Conservation (phyloP, 2,113 vertebrate species). For the Toxostoma redivivum region DNA sequence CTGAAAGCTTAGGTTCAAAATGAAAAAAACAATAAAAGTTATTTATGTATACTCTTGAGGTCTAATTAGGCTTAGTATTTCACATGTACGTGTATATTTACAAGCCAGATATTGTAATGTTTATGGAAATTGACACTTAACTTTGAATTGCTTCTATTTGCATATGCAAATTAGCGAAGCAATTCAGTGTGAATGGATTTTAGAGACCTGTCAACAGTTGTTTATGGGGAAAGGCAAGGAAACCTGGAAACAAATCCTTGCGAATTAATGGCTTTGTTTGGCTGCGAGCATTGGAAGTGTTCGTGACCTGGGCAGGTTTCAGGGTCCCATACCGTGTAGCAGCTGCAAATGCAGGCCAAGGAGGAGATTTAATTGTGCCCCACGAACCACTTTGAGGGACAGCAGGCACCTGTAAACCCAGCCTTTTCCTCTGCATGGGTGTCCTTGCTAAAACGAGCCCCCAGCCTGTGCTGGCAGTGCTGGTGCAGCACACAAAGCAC, state of each 20-base stretch:
- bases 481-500: background rate
- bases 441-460: background rate
- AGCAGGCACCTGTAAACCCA: background rate
- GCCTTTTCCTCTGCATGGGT: rapidly evolving
- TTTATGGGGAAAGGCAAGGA: background rate
- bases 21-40: conserved; percentile 7
- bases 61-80: conserved; percentile 59
- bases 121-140: conserved; percentile 67
- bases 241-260: background rate
- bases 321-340: rapidly evolving
- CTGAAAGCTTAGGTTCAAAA: conserved; percentile 44
- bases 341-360: background rate
- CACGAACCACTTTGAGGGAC: background rate
- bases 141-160: conserved; percentile 60
- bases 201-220: conserved; percentile 14
- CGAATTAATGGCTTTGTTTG: background rate
- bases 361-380: background rate
- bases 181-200: conserved; percentile 15
- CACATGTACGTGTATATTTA: background rate
- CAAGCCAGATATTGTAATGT: conserved; percentile 40
- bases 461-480: rapidly evolving
- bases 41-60: conserved; percentile 52
- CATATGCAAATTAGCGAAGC: conserved; percentile 49
- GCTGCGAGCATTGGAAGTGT: background rate
- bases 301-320: background rate